Conservation (phyloP, 2,113 vertebrate genomes). For the Garra rufa region DNA sequence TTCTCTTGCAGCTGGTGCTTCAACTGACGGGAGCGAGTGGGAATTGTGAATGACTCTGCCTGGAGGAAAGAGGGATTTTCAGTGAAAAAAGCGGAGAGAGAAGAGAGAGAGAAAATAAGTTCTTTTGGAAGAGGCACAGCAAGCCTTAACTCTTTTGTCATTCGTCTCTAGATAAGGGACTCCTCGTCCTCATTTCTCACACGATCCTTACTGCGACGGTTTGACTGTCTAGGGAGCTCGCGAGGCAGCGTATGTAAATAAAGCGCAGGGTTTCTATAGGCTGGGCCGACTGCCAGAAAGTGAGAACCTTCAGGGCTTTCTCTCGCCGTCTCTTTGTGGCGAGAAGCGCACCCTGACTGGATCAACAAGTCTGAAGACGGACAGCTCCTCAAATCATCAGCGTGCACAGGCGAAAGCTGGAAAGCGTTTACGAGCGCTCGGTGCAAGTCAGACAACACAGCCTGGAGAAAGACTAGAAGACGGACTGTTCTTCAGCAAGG, state of each 20-base stretch:
- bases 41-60: conserved; percentile 38
- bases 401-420: background rate
- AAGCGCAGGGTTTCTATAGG: conserved; percentile 28
- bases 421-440: background rate
- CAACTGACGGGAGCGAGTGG: background rate
- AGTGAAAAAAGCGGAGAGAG: conserved; percentile 35
- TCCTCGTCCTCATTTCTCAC: background rate
- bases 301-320: conserved; percentile 6
- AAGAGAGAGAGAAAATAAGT: conserved; percentile 1
- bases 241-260: conserved; percentile 52
- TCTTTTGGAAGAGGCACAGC: background rate
- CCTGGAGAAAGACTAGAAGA: conserved; percentile 27
- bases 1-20: conserved; percentile 46
- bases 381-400: conserved; percentile 38
- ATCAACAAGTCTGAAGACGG: conserved; percentile 49
- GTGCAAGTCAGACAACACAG: conserved; percentile 25
- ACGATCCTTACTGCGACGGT: background rate
- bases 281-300: conserved; percentile 44
- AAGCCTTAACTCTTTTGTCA: conserved; percentile 15
- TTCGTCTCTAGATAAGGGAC: background rate
- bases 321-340: background rate
- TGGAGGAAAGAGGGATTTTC: conserved; percentile 5
- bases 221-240: conserved; percentile 2
- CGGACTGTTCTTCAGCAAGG: background rate
- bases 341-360: conserved; percentile 45